Conservation (phyloP, 1,140 invertebrate genomes). For the Eriosoma lanigerum region DNA sequence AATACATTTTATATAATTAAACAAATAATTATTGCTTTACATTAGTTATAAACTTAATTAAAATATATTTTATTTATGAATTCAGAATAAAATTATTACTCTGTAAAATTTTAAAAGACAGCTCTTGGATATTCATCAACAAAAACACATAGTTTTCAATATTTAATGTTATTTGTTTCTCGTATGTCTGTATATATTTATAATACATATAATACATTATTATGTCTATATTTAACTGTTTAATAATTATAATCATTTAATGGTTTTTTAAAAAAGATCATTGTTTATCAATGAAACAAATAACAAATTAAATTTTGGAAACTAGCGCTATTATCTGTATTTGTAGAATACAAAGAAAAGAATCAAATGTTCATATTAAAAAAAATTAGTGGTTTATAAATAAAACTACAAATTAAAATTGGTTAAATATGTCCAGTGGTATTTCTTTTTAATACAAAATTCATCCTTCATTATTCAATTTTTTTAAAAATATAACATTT, state of each 20-base stretch:
- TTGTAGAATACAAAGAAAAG: constrained; percentile 35
- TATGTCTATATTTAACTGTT: not conserved
- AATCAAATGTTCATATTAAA: constrained; percentile 25
- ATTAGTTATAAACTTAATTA: constrained; percentile 2
- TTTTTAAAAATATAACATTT: constrained; percentile 24
- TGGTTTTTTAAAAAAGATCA: no score
- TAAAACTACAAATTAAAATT: not conserved
- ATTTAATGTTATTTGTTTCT: constrained; percentile 7
- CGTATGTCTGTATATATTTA: no score
- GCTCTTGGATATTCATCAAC: constrained; percentile 38
- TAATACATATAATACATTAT: not conserved
- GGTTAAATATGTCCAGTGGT: not conserved
- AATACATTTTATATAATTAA: no score
- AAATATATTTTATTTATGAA: not conserved
- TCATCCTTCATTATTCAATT: not conserved
- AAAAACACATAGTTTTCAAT: constrained; percentile 25
- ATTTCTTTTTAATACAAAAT: not conserved
- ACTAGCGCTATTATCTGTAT: not conserved
- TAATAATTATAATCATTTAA: not conserved
- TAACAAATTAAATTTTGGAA: constrained; percentile 29
- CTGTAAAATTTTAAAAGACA: constrained; percentile 22
- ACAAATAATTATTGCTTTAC: constrained; percentile 16
- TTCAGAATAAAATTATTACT: not conserved
- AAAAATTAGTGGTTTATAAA: constrained; percentile 14
- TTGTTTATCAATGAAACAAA: not conserved